Evolutionary conservation across 1,140 invertebrate genomes (phyloP).

Genomic region (Pseudomyrmex cubaensis): DNA sequence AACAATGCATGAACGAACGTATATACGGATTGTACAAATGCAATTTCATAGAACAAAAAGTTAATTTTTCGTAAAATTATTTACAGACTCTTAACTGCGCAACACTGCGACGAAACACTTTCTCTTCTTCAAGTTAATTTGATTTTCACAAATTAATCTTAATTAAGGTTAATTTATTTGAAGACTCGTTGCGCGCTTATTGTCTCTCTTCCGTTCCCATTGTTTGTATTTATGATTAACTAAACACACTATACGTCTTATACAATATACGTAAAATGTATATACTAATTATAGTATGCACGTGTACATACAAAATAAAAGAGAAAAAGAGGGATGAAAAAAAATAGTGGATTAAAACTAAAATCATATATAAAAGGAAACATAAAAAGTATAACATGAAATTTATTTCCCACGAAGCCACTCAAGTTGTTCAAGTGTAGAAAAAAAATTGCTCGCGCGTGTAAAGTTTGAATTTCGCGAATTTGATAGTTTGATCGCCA

Average conservation of each 20-base stretch:
- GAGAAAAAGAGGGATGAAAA: neutral
- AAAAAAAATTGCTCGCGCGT: conserved; percentile 73
- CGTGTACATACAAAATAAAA: too few relatives aligned
- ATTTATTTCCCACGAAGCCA: conserved; percentile 76
- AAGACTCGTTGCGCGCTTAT: neutral
- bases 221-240: conserved; percentile 3
- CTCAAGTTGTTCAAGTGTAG: conserved; percentile 58
- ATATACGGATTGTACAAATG: conserved; percentile 54
- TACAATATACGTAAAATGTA: too few relatives aligned
- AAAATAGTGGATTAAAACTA: neutral
- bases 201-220: neutral
- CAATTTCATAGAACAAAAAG: conserved; percentile 3
- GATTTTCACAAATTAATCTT: conserved; percentile 3
- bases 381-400: neutral
- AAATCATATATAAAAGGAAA: neutral
- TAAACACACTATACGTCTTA: neutral
- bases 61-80: conserved; percentile 1
- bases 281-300: too few relatives aligned
- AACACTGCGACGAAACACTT: neutral
- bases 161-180: conserved; percentile 28
- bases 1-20: conserved; percentile 67
- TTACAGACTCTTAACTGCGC: neutral
- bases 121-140: neutral
- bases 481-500: conserved; percentile 77
- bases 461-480: conserved; percentile 80